Conservation (phyloP, 2,113 vertebrate species). For the Cepphus grylle region DNA sequence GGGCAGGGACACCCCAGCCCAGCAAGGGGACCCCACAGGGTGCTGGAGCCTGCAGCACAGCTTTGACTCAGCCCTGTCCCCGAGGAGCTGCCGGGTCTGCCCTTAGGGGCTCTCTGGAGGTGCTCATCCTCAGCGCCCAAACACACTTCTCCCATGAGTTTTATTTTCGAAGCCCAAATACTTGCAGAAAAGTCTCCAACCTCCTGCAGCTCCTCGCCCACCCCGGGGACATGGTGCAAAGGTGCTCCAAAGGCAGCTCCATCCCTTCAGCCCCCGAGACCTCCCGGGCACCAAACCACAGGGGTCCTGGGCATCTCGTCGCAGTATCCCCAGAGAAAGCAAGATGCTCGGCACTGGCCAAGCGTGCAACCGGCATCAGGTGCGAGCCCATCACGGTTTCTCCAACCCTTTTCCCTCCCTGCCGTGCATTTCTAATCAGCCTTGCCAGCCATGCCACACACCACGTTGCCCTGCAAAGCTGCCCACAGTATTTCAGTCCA, state of each 20-base stretch:
- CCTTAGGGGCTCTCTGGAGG: background rate
- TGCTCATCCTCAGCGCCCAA: background rate
- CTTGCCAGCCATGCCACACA: background rate
- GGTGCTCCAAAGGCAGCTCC: background rate
- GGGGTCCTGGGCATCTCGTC: background rate
- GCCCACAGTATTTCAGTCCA: background rate
- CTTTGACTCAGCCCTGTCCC: background rate
- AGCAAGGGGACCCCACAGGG: background rate
- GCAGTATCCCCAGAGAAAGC: background rate
- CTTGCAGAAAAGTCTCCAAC: background rate
- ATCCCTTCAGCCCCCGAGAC: background rate
- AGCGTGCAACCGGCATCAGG: fast-evolving
- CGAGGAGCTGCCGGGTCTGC: background rate
- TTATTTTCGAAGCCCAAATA: background rate
- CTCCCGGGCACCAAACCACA: background rate
- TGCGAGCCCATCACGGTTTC: fast-evolving
- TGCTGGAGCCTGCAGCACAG: background rate
- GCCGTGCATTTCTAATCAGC: background rate
- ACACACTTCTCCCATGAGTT: background rate
- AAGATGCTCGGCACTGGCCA: fast-evolving
- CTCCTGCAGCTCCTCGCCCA: background rate
- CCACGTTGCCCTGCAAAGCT: background rate
- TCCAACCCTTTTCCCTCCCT: background rate
- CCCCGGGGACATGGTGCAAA: fast-evolving
- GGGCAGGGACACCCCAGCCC: background rate